Conservation (phyloP, 2,888 invertebrate species). For the Pollenia amentaria region DNA sequence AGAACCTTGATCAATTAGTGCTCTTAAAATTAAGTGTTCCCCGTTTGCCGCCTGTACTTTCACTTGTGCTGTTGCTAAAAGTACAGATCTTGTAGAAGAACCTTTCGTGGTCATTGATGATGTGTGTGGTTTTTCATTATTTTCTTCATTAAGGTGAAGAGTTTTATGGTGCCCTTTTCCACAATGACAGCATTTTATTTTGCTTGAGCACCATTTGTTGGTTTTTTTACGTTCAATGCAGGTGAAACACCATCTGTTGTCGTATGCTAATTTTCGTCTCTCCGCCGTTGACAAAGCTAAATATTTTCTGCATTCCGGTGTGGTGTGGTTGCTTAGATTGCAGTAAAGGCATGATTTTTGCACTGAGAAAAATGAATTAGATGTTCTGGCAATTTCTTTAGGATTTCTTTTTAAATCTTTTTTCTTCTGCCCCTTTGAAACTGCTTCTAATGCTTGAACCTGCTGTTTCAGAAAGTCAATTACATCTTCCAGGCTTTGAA, state of each 20-base stretch:
- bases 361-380: not conserved
- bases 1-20: constrained; percentile 59
- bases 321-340: not conserved
- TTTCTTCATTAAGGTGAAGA: not conserved
- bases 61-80: not conserved
- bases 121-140: not conserved
- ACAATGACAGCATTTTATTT: constrained; percentile 7
- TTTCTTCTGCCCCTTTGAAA: too few relatives aligned
- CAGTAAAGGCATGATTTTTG: constrained; percentile 2
- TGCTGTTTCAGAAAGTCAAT: not conserved
- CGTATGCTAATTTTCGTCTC: not conserved
- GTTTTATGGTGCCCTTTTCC: constrained; percentile 14
- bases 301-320: constrained; percentile 12
- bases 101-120: not conserved
- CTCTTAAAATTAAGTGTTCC: not conserved
- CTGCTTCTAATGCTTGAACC: not conserved
- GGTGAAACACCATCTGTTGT: constrained; percentile 1
- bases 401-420: not conserved
- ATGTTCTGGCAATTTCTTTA: not conserved
- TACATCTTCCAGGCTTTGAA: not conserved
- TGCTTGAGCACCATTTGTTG: not conserved
- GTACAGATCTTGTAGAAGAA: not conserved
- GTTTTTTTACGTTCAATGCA: not conserved
- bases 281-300: constrained; percentile 9
- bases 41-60: not conserved